A percentile compares a stretch with the other conserved stretches of the same genome.
phyloP scores from a whole-genome alignment of 2,113 vertebrate species.

The Halcyon senegalensis region DNA sequence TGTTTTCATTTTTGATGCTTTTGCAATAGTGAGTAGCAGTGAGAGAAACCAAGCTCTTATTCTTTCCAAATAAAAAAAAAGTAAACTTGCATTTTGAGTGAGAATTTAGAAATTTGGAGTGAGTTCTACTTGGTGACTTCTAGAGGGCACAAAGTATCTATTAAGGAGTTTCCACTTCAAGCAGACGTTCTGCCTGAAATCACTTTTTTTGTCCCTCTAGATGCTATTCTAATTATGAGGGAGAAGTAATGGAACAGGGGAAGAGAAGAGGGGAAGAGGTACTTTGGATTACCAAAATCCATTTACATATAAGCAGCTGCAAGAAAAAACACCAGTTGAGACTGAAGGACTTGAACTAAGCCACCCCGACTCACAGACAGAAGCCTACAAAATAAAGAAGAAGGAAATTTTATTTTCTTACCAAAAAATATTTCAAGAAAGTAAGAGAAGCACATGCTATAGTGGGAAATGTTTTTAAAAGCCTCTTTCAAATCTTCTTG shows the following conservation, averaged over 20 bases:
- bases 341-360: background rate
- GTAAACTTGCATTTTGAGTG: background rate
- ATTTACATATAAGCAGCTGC: background rate
- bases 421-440: constrained; percentile 20
- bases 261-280: background rate
- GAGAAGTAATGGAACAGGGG: background rate
- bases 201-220: background rate
- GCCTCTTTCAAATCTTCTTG: constrained; percentile 47
- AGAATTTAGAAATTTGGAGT: background rate
- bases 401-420: background rate
- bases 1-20: constrained; percentile 12
- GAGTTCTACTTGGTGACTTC: background rate
- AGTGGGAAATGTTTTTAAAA: constrained; percentile 17
- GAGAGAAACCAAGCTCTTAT: background rate
- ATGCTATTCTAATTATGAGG: background rate
- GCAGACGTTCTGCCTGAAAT: background rate
- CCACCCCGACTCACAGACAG: background rate
- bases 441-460: background rate
- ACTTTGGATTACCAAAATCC: background rate
- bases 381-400: constrained; percentile 5
- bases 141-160: background rate
- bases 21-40: background rate
- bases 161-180: background rate
- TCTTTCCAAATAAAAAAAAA: background rate
- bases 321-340: background rate